Conservation (phyloP, 1,140 invertebrate genomes). For the Lordiphosa collinella region DNA sequence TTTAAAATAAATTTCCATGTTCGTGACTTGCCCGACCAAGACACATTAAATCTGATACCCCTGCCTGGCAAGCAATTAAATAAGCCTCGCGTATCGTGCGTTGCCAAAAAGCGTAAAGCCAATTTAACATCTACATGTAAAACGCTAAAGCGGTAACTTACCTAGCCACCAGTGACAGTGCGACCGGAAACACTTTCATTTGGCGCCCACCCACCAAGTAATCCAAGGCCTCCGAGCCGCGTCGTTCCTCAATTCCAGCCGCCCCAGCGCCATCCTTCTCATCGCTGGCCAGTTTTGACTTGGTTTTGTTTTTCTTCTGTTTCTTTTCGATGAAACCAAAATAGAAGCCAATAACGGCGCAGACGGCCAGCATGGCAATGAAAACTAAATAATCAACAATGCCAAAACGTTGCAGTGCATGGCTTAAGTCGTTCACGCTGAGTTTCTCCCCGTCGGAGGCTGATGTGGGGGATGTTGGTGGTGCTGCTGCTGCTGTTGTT, state of each 20-base stretch:
- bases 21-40: conserved; percentile 32
- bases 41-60: conserved; percentile 4
- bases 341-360: conserved; percentile 86
- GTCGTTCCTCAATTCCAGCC: conserved; percentile 80
- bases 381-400: conserved; percentile 86
- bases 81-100: no score
- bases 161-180: conserved; percentile 90
- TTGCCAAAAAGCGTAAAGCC: conserved; percentile 1
- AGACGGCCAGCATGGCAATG: conserved; percentile 85
- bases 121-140: conserved; percentile 47
- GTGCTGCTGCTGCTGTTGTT: conserved; percentile 8
- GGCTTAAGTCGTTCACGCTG: conserved; percentile 80
- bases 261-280: conserved; percentile 45
- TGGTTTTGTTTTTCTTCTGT: conserved; percentile 42
- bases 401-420: conserved; percentile 83
- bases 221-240: conserved; percentile 81
- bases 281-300: conserved; percentile 26
- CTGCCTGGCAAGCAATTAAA: conserved; percentile 25
- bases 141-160: conserved; percentile 74
- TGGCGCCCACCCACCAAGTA: conserved; percentile 92
- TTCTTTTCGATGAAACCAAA: conserved; percentile 86
- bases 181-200: conserved; percentile 89
- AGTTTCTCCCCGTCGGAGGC: conserved; percentile 34
- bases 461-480: background rate
- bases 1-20: conserved; percentile 4